Evolutionary conservation across 2,888 invertebrate species (phyloP), one percentile per base, ranked within the genome.

Genomic region (Rhimphoctona megacephalus): DNA sequence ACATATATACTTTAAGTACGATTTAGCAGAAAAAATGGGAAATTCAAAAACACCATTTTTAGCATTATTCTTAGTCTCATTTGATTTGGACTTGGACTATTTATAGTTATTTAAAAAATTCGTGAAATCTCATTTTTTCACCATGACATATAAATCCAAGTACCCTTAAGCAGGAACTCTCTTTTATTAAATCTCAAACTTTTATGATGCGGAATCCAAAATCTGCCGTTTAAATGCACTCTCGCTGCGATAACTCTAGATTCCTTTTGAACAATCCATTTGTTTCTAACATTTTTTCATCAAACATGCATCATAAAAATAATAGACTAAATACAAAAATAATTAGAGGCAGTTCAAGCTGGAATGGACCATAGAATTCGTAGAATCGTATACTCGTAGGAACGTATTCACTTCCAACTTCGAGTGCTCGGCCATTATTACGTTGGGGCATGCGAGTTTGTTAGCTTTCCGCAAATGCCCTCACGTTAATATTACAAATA

Each of bases 391-490:
- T 46, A 70, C 73, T 49, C 72, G 66, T 30, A 72, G 79, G 76
- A 64, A 70, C 64, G 66, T 70, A 72, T 80, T 70, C 79, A 57
- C 78, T 85, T 52, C 52, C n/a, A 49, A 25, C 39, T n/a, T 79
- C 39, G 52, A 80, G 57, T 43, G n/a, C 69, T 52, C 43, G 69
- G 61, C 69, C 85, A 76, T 80, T 80, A 77, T 77, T 80, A 74
- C 76, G 54, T 39, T 80, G 54, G 79, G 43, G 30, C 74, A 57
- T 54, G 69, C 61, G 85, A 83, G 76, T 83, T 85, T 79, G 76
- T 76, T 66, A 70, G 79, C 74, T 70, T 72, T 85, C 54, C 46
- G 80, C 74, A 76, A 85, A 83, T 85, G 76, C 66, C 17, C 54
- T 69, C 54, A 4, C 77, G 39, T 61, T 57, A 61, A 66, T 54